Percentiles rank a stretch among this genome's conserved stretches.
Conservation (phyloP, 2,888 invertebrate genomes). For the Alcis repandata region DNA sequence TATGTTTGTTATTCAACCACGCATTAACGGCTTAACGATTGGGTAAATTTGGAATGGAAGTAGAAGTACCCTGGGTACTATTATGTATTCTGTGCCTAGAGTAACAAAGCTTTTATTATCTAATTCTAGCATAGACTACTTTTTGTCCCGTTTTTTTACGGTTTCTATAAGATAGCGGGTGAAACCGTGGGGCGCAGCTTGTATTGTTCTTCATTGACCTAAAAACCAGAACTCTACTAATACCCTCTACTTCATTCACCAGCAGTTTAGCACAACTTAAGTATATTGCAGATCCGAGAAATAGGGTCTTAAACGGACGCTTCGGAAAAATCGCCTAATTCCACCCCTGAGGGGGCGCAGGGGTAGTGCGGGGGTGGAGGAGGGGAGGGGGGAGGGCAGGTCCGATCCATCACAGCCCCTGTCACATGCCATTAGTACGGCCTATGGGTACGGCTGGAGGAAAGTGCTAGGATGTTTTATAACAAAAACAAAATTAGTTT, state of each 20-base stretch:
- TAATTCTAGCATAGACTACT: no score
- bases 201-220: not conserved
- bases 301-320: slow-evolving; percentile 55
- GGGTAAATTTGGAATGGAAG: no score
- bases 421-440: slow-evolving; percentile 84
- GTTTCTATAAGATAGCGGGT: no score
- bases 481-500: not conserved
- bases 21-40: no score
- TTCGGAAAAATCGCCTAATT: slow-evolving; percentile 67
- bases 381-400: slow-evolving; percentile 47
- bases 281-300: slow-evolving; percentile 46
- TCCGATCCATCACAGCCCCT: slow-evolving; percentile 81
- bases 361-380: slow-evolving; percentile 35
- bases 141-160: no score
- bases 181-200: no score
- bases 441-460: slow-evolving; percentile 59
- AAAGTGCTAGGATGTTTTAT: slow-evolving; percentile 47
- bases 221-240: not conserved
- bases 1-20: no score
- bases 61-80: no score
- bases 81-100: no score
- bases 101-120: no score
- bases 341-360: slow-evolving; percentile 48
- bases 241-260: slow-evolving; percentile 8
- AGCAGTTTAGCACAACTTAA: slow-evolving; percentile 18